A percentile compares a stretch with the other conserved stretches of the same genome.
phyloP scores from a whole-genome alignment of 35 echinoderm and acorn worm genomes.

The Apostichopus japonicus region DNA sequence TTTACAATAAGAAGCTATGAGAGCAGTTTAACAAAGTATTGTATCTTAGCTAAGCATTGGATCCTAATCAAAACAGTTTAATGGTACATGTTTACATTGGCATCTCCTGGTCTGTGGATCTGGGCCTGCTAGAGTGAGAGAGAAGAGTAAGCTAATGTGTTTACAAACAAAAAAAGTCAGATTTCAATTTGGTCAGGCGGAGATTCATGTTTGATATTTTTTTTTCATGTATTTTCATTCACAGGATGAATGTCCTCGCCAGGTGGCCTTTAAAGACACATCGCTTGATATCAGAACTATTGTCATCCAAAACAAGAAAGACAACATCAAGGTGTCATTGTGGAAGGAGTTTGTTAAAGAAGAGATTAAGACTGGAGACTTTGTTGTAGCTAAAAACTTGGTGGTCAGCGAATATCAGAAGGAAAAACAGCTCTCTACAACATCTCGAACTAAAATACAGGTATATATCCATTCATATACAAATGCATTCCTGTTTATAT shows the following conservation, averaged over 20 bases:
- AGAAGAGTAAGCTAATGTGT: too few species aligned
- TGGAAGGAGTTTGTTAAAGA: slow-evolving; percentile 21
- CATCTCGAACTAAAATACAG: slow-evolving; percentile 17
- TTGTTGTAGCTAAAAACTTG: slow-evolving; percentile 5
- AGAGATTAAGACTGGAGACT: slow-evolving; percentile 24
- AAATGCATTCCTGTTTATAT: too few species aligned
- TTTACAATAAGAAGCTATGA: too few species aligned
- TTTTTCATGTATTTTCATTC: neutral
- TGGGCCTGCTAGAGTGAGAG: too few species aligned
- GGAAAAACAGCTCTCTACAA: slow-evolving; percentile 27
- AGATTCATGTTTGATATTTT: too few species aligned
- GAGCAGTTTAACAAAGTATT: too few species aligned
- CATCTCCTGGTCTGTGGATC: too few species aligned
- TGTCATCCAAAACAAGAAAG: neutral
- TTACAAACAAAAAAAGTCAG: too few species aligned
- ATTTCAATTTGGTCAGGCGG: neutral
- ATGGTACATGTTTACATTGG: too few species aligned
- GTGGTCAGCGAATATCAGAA: slow-evolving; percentile 14
- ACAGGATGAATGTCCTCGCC: neutral
- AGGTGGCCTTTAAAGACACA: neutral
- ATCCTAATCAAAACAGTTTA: too few species aligned
- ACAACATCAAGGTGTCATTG: slow-evolving; percentile 15
- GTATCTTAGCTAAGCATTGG: too few species aligned
- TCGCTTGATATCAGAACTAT: neutral
- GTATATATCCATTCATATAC: neutral